These are phyloP conservation scores for Polymixis flavicincta DNA, from an alignment of 2,888 invertebrate genomes.

Conservation along the genomic window DNA sequence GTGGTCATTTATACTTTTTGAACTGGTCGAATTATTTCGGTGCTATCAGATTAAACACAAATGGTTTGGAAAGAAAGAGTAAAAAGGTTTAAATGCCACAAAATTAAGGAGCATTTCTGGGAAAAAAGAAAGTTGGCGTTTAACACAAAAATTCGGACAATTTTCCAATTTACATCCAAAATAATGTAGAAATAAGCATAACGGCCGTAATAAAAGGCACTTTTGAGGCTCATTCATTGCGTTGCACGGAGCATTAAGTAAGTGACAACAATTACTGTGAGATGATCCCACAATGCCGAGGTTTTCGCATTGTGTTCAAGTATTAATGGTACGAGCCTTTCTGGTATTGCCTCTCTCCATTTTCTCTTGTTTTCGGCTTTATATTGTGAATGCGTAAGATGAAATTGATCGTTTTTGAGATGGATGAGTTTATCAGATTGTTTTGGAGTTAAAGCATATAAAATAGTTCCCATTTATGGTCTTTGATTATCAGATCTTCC, in stretches of 20 bases:
- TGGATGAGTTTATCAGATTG: neutral
- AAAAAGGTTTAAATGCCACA: neutral
- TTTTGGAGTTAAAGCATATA: neutral
- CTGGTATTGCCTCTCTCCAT: slow-evolving; percentile 56
- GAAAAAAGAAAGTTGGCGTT: slow-evolving; percentile 2
- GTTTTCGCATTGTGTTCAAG: slow-evolving; percentile 57
- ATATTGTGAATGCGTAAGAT: slow-evolving; percentile 22
- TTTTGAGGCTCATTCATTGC: slow-evolving; percentile 26
- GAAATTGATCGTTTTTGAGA: slow-evolving; percentile 1
- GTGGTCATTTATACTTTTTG: slow-evolving; percentile 21
- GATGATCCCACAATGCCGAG: slow-evolving; percentile 60
- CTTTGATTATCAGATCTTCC: neutral
- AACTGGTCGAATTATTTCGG: neutral
- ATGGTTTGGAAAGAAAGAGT: neutral
- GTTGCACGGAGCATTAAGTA: slow-evolving; percentile 46
- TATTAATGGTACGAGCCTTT: slow-evolving; percentile 48
- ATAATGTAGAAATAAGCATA: slow-evolving; percentile 30
- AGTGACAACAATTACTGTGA: slow-evolving; percentile 57
- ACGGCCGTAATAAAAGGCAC: slow-evolving; percentile 27
- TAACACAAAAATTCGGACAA: slow-evolving; percentile 4
- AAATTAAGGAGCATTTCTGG: neutral
- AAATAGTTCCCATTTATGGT: neutral
- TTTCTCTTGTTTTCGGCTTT: slow-evolving; percentile 52
- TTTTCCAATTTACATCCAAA: slow-evolving; percentile 26
- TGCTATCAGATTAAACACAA: neutral